phyloP scores from a whole-genome alignment of 2,797 vertebrate species.

The Lindbergichthys nudifrons region DNA sequence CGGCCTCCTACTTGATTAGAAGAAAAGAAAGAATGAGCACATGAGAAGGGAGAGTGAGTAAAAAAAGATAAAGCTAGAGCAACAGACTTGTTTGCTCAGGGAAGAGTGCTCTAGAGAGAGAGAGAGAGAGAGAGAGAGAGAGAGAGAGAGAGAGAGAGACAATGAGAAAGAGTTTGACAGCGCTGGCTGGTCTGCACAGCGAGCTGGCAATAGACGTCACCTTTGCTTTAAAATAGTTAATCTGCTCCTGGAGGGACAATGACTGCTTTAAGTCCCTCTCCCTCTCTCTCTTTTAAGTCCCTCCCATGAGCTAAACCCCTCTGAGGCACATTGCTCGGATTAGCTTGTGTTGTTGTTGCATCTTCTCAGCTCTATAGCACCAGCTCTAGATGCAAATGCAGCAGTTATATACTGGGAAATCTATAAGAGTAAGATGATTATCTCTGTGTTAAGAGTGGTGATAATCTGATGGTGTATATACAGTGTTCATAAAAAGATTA shows the following conservation, averaged over 20 bases:
- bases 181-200: constrained; percentile 30
- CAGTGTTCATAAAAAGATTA: constrained; percentile 1
- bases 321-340: constrained; percentile 74
- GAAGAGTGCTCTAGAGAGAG: constrained; percentile 15
- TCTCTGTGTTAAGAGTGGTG: constrained; percentile 17
- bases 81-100: constrained; percentile 44
- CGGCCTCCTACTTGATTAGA: constrained; percentile 55
- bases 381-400: constrained; percentile 57
- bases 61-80: constrained; percentile 46
- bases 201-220: constrained; percentile 70
- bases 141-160: constrained; percentile 26
- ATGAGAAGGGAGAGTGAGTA: constrained; percentile 24
- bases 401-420: constrained; percentile 22
- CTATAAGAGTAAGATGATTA: constrained; percentile 35
- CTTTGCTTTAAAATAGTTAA: constrained; percentile 84
- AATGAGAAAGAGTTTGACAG: constrained; percentile 45
- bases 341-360: constrained; percentile 75
- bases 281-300: constrained; percentile 63
- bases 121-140: constrained; percentile 23
- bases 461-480: constrained; percentile 12
- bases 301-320: constrained; percentile 73
- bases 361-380: constrained; percentile 52
- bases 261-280: constrained; percentile 70
- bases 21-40: constrained; percentile 47
- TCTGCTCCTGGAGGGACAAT: constrained; percentile 78